phyloP scores from a whole-genome alignment of 2,888 invertebrate genomes.

The Chromoteleia sp. region DNA sequence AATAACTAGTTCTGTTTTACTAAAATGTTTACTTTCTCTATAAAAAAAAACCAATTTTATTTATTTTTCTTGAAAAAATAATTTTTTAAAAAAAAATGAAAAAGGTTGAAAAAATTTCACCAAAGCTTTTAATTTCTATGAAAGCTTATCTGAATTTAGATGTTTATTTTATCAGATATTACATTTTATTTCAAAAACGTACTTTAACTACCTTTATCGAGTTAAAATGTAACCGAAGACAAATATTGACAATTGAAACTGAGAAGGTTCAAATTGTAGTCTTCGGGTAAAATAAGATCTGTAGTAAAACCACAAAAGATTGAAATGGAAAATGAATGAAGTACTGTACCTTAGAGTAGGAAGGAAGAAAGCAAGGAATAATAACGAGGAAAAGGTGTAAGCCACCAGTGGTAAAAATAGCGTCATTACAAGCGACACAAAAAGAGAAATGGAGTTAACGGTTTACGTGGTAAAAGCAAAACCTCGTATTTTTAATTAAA shows the following conservation, averaged over 20 bases:
- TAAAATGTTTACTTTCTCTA: no score
- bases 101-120: no score
- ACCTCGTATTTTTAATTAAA: neutral
- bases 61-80: no score
- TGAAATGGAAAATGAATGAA: neutral
- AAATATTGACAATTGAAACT: conserved; percentile 8
- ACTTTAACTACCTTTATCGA: neutral
- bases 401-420: no score
- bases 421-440: neutral
- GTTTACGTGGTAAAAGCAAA: neutral
- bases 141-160: no score
- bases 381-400: no score
- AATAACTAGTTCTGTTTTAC: no score
- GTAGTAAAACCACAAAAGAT: neutral
- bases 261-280: neutral
- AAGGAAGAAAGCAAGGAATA: neutral
- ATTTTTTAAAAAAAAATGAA: no score
- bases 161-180: no score
- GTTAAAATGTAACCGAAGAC: neutral
- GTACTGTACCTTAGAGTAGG: neutral
- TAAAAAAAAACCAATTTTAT: no score
- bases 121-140: no score
- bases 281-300: neutral
- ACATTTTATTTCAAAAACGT: no score
- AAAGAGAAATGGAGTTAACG: neutral